Evolutionary conservation across 1,140 invertebrate species (phyloP).

Genomic region (Vanessa tameamea): DNA sequence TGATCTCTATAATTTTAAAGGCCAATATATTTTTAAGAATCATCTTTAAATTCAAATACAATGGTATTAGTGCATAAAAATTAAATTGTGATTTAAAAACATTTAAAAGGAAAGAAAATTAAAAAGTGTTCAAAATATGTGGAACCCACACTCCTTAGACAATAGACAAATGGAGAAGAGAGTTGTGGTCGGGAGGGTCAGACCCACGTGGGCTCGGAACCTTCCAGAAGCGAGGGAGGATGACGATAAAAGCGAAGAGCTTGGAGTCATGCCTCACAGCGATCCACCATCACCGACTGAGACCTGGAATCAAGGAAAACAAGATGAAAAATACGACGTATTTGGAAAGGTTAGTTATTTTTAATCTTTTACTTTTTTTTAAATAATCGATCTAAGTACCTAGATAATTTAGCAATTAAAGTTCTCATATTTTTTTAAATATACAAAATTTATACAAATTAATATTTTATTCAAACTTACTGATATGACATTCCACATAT

Average conservation of each 20-base stretch:
- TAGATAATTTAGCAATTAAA: too few species aligned
- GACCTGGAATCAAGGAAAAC: slow-evolving; percentile 65
- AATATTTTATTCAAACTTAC: too few species aligned
- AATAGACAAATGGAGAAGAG: slow-evolving; percentile 68
- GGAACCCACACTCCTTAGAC: slow-evolving; percentile 64
- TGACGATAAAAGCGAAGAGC: slow-evolving; percentile 64
- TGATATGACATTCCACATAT: too few species aligned
- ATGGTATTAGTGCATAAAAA: background rate
- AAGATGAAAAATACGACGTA: slow-evolving; percentile 78
- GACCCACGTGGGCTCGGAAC: slow-evolving; percentile 75
- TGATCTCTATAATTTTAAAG: too few species aligned
- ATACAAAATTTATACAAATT: too few species aligned
- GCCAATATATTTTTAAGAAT: too few species aligned
- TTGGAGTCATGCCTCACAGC: slow-evolving; percentile 67
- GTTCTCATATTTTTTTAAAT: too few species aligned
- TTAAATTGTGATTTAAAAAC: background rate
- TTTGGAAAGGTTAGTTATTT: slow-evolving; percentile 79
- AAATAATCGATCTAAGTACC: too few species aligned
- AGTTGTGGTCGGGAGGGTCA: slow-evolving; percentile 70
- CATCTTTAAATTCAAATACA: background rate
- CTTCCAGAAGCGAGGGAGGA: slow-evolving; percentile 67
- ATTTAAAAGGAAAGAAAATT: background rate
- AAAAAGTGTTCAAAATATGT: slow-evolving; percentile 53
- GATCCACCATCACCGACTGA: slow-evolving; percentile 65
- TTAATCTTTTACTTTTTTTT: too few species aligned